Percentiles rank a stretch among this genome's conserved stretches.
These are phyloP conservation scores for Galemys pyrenaicus DNA, from an alignment of 2,113 vertebrate genomes.

Conservation along the genomic window DNA sequence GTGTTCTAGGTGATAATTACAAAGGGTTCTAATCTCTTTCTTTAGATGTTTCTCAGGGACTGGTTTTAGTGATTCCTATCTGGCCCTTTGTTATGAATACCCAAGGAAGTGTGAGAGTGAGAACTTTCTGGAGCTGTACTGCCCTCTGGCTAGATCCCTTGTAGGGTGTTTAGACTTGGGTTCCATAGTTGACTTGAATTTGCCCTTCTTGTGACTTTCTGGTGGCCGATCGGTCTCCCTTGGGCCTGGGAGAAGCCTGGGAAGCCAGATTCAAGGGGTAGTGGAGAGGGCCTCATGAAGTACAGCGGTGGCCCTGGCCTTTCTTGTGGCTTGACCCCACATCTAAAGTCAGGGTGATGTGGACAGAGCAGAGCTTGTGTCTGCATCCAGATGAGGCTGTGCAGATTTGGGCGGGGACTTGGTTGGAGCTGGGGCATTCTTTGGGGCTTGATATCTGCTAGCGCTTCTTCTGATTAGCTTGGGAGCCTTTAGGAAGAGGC, in stretches of 20 bases:
- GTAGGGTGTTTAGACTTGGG: background rate
- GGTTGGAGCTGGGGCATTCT: background rate
- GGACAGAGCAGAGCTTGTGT: background rate
- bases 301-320: background rate
- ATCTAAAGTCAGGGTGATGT: background rate
- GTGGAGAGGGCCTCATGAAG: background rate
- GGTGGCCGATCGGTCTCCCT: background rate
- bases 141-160: background rate
- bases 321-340: background rate
- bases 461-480: background rate
- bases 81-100: conserved; percentile 7
- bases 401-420: background rate
- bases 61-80: background rate
- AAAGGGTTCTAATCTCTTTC: background rate
- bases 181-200: background rate
- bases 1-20: background rate
- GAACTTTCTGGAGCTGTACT: background rate
- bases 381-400: background rate
- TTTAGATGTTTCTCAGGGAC: conserved; percentile 13
- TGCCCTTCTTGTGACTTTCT: background rate
- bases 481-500: background rate
- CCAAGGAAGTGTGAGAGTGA: background rate
- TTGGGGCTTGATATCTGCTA: background rate
- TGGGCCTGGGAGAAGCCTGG: background rate
- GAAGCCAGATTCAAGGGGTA: too few species aligned